Percentiles rank a stretch among this genome's conserved stretches.
Conservation (phyloP, 2,888 invertebrate species). For the Timandra comae region DNA sequence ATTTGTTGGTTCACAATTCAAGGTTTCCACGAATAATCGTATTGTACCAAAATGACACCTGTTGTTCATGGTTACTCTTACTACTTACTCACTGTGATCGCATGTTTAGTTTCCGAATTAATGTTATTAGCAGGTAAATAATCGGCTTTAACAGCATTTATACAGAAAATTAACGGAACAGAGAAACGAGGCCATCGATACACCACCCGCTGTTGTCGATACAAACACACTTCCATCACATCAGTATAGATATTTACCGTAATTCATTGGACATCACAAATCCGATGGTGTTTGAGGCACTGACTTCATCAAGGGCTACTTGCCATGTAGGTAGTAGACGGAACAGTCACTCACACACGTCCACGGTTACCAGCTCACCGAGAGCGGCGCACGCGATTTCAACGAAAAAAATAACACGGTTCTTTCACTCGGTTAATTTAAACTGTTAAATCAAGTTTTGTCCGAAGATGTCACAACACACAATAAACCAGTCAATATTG, state of each 20-base stretch:
- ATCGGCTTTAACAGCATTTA: conserved; percentile 7
- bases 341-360: conserved; percentile 72
- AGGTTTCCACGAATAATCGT: not conserved
- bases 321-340: conserved; percentile 63
- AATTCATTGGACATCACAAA: conserved; percentile 55
- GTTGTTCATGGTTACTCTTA: conserved; percentile 18
- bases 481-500: conserved; percentile 59
- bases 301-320: conserved; percentile 62
- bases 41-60: conserved; percentile 8
- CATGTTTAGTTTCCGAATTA: conserved; percentile 17
- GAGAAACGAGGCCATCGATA: conserved; percentile 63
- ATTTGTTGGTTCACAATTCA: too few relatives aligned
- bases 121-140: conserved; percentile 1
- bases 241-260: conserved; percentile 54
- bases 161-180: conserved; percentile 47
- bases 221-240: conserved; percentile 40
- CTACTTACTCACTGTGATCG: conserved; percentile 31
- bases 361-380: conserved; percentile 53
- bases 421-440: conserved; percentile 56
- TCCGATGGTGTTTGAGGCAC: conserved; percentile 44
- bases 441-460: conserved; percentile 47
- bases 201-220: conserved; percentile 48
- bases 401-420: conserved; percentile 71
- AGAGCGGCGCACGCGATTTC: conserved; percentile 69
- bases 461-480: conserved; percentile 51